Conservation (phyloP, 2,797 vertebrate genomes). For the Novumbra hubbsi region DNA sequence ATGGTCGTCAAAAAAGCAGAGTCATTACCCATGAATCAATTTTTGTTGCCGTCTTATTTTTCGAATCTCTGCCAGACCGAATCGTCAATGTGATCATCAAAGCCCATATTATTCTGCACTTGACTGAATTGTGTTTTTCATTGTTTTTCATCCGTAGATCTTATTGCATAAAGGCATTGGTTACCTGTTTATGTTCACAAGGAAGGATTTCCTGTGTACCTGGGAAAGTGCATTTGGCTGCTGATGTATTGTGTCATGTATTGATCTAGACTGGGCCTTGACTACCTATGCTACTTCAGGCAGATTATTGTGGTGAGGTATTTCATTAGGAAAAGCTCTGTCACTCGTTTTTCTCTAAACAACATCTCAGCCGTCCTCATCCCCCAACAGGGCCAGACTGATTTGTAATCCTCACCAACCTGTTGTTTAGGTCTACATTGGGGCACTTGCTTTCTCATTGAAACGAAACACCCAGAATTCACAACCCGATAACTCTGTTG, state of each 20-base stretch:
- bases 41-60: neutral
- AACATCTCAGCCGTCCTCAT: neutral
- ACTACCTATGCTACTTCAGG: conserved; percentile 12
- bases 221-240: neutral
- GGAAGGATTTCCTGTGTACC: neutral
- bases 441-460: neutral
- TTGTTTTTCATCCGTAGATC: neutral
- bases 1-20: neutral
- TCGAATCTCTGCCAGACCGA: neutral
- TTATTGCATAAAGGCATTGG: neutral
- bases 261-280: neutral
- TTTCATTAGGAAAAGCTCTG: conserved; percentile 33
- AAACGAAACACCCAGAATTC: neutral
- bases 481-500: neutral
- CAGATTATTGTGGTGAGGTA: conserved; percentile 20
- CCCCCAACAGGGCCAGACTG: neutral
- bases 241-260: neutral
- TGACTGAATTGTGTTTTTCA: neutral
- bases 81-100: neutral
- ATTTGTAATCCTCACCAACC: neutral
- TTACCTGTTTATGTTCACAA: neutral
- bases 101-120: neutral
- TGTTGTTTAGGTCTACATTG: neutral
- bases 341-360: neutral
- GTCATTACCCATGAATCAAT: neutral